phyloP scores from a whole-genome alignment of 2,888 invertebrate genomes.

The Yponomeuta plumbellus region DNA sequence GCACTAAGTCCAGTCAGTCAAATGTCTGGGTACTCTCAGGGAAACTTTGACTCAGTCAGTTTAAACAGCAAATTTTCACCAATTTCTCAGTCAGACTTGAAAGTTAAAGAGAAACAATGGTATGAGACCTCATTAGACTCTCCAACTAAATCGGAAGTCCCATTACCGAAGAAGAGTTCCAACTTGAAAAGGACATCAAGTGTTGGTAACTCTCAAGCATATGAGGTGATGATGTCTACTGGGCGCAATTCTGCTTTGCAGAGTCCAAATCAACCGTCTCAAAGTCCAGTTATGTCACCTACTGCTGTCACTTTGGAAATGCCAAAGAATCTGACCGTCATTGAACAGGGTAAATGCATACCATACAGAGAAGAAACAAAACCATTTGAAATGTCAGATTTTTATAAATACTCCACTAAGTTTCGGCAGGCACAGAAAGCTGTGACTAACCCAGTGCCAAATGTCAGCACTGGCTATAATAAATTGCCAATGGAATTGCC shows the following conservation, averaged over 20 bases:
- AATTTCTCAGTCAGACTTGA: constrained; percentile 56
- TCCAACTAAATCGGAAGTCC: constrained; percentile 56
- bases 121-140: constrained; percentile 82
- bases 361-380: constrained; percentile 96
- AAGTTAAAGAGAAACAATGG: constrained; percentile 79
- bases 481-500: constrained; percentile 66
- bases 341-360: constrained; percentile 92
- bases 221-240: constrained; percentile 61
- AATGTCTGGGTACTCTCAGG: constrained; percentile 56
- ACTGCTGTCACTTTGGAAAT: constrained; percentile 78
- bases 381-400: constrained; percentile 98
- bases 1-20: constrained; percentile 63
- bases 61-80: constrained; percentile 65
- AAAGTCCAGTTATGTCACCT: constrained; percentile 43
- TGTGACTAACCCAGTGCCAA: constrained; percentile 41
- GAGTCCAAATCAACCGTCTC: constrained; percentile 54
- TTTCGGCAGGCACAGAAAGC: constrained; percentile 80
- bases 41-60: constrained; percentile 60
- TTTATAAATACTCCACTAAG: constrained; percentile 97
- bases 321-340: constrained; percentile 88
- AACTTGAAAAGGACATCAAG: constrained; percentile 74
- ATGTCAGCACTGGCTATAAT: constrained; percentile 46
- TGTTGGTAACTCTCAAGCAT: constrained; percentile 70
- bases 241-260: constrained; percentile 67
- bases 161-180: constrained; percentile 59